Evolutionary conservation across 2,888 invertebrate genomes (phyloP).

Genomic region (Chloromyia formosa): DNA sequence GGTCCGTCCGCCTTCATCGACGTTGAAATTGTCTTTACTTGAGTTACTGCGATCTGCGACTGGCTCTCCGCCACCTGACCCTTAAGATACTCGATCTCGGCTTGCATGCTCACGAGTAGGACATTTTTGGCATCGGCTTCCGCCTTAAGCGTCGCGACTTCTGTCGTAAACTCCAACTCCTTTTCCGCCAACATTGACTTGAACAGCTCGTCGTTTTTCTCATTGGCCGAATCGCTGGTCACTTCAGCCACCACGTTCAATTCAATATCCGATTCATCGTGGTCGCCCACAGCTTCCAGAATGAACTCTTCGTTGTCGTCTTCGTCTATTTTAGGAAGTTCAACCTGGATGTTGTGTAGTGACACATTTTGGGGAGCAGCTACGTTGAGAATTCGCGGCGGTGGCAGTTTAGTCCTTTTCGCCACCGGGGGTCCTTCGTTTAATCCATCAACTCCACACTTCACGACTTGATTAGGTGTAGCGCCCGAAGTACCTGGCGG

Average conservation of each 20-base stretch:
- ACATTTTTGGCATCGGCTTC: neutral
- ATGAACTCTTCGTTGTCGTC: neutral
- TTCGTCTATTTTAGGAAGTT: too few relatives aligned
- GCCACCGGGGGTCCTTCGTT: neutral
- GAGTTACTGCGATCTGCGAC: conserved; percentile 8
- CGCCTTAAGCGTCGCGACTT: neutral
- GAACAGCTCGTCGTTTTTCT: neutral
- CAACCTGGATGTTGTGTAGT: neutral
- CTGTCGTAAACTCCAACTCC: neutral
- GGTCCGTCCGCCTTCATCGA: conserved; percentile 43
- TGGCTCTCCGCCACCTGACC: neutral
- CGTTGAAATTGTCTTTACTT: conserved; percentile 49
- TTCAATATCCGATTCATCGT: neutral
- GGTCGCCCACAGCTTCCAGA: neutral
- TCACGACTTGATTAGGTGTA: neutral
- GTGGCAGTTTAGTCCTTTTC: neutral
- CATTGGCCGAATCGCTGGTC: neutral
- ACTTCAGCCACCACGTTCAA: neutral
- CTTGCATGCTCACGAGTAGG: neutral
- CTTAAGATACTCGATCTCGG: neutral
- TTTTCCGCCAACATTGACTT: conserved; percentile 12
- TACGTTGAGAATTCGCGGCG: conserved; percentile 32
- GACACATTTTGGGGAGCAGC: conserved; percentile 13
- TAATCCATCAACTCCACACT: too few relatives aligned
- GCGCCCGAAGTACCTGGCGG: neutral